These are phyloP conservation scores for Philonicus albiceps DNA, from an alignment of 2,888 invertebrate genomes.

Conservation along the genomic window DNA sequence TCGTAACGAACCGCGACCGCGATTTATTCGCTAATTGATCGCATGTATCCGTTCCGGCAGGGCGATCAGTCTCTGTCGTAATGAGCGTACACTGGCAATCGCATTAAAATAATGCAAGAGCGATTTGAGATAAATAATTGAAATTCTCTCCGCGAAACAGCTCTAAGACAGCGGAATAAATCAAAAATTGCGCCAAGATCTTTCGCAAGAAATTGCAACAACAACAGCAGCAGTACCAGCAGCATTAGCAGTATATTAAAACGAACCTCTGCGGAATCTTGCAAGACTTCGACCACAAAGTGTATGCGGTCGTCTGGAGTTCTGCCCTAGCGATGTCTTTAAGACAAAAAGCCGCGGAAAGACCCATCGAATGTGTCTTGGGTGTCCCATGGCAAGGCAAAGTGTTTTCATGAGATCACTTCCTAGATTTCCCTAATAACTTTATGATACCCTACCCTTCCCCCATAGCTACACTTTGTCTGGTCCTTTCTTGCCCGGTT, in stretches of 20 bases:
- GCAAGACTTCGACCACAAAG: background rate
- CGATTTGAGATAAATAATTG: conserved; percentile 20
- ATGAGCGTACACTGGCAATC: conserved; percentile 15
- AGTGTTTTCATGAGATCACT: background rate
- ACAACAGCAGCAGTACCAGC: no score
- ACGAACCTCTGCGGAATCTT: background rate
- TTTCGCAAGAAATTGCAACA: background rate
- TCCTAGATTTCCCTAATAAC: background rate
- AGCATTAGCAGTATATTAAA: no score
- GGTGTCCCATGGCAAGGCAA: background rate
- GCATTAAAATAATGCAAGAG: conserved; percentile 3
- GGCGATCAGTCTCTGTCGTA: conserved; percentile 10
- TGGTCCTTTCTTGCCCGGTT: background rate
- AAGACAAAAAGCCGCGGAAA: background rate
- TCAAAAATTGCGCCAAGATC: background rate
- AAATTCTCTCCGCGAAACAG: background rate
- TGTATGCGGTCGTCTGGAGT: background rate
- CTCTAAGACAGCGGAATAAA: background rate
- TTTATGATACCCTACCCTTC: background rate
- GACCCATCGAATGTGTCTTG: background rate
- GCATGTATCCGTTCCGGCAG: conserved; percentile 20
- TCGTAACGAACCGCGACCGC: background rate
- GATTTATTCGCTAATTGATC: conserved; percentile 29
- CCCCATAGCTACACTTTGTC: background rate
- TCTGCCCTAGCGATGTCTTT: background rate